phyloP scores from a whole-genome alignment of 1,140 invertebrate genomes.

The Oryzaephilus surinamensis region DNA sequence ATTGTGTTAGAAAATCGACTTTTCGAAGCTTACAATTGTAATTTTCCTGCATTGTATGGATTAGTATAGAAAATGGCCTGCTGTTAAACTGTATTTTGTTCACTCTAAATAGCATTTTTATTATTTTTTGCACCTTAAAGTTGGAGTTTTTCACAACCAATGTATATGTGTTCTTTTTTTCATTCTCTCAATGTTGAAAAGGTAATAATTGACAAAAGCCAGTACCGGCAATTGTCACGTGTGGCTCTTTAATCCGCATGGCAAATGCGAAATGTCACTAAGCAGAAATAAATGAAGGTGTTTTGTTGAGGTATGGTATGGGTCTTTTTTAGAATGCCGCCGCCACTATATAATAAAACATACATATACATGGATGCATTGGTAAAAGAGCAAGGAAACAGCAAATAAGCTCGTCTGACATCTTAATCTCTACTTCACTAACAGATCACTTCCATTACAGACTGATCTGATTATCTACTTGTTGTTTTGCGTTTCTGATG shows the following conservation, averaged over 20 bases:
- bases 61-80: neutral
- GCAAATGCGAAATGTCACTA: slow-evolving; percentile 30
- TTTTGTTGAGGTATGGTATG: too few species aligned
- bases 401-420: too few species aligned
- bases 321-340: slow-evolving; percentile 15
- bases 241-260: slow-evolving; percentile 25
- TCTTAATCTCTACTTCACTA: slow-evolving; percentile 15
- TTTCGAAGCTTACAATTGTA: neutral
- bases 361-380: slow-evolving; percentile 8
- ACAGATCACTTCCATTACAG: too few species aligned
- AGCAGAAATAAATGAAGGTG: slow-evolving; percentile 30
- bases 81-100: neutral
- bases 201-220: slow-evolving; percentile 27
- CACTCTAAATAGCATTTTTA: too few species aligned
- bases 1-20: neutral
- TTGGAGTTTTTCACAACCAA: too few species aligned
- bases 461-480: too few species aligned
- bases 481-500: too few species aligned
- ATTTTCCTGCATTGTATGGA: neutral
- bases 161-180: too few species aligned
- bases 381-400: slow-evolving; percentile 14
- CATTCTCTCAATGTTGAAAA: too few species aligned
- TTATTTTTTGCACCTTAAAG: too few species aligned
- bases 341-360: slow-evolving; percentile 6
- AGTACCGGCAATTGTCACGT: slow-evolving; percentile 19